A percentile compares a stretch with the other conserved stretches of the same genome.
phyloP scores from a whole-genome alignment of 2,797 vertebrate species.

The Fundulus diaphanus region DNA sequence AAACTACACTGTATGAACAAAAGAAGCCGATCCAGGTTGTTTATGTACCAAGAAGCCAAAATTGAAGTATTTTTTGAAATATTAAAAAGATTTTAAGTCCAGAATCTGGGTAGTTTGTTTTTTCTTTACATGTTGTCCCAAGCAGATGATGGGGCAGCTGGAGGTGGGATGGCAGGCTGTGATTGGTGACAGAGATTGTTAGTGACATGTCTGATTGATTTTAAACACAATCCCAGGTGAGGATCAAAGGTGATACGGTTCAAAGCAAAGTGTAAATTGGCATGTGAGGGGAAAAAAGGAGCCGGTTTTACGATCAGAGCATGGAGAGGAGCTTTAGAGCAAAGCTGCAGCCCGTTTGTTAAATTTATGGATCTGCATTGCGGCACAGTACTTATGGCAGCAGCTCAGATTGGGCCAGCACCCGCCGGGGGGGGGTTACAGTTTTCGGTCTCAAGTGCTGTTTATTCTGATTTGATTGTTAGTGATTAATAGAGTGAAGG shows the following conservation, averaged over 20 bases:
- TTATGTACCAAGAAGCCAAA: slow-evolving; percentile 74
- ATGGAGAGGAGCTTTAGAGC: slow-evolving; percentile 1
- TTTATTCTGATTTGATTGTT: neutral
- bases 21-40: slow-evolving; percentile 64
- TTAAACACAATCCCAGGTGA: slow-evolving; percentile 1
- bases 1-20: slow-evolving; percentile 72
- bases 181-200: slow-evolving; percentile 10
- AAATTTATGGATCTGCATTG: slow-evolving; percentile 70
- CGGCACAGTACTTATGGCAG: slow-evolving; percentile 28
- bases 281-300: neutral
- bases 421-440: neutral
- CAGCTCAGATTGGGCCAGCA: neutral
- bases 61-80: slow-evolving; percentile 81
- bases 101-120: slow-evolving; percentile 15
- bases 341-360: slow-evolving; percentile 23
- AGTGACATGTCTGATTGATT: slow-evolving; percentile 2
- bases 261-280: neutral
- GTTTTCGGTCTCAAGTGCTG: neutral
- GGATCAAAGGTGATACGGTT: slow-evolving; percentile 19
- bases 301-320: neutral
- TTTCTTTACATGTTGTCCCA: slow-evolving; percentile 17
- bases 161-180: neutral
- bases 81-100: slow-evolving; percentile 76
- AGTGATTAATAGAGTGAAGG: neutral
- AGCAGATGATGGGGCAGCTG: slow-evolving; percentile 1